Evolutionary conservation across 2,888 invertebrate species (phyloP).

Genomic region (Sesia bembeciformis): DNA sequence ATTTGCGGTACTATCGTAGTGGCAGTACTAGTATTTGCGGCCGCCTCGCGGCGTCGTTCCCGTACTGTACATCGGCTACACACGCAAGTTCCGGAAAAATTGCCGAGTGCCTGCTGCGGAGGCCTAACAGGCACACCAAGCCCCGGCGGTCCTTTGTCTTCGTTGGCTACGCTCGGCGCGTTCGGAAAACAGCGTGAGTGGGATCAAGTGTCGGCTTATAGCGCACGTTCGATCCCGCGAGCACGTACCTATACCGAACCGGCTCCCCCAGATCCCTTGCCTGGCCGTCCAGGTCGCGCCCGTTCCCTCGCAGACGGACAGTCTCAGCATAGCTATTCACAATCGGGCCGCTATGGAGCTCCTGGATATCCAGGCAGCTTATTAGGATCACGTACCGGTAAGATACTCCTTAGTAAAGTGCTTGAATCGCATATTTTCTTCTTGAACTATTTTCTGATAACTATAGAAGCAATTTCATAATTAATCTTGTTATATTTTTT

Average conservation of each 20-base stretch:
- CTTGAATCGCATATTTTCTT: no score
- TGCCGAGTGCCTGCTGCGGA: constrained; percentile 87
- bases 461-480: neutral
- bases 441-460: neutral
- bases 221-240: constrained; percentile 90
- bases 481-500: constrained; percentile 13
- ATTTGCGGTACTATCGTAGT: constrained; percentile 94
- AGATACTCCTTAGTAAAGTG: constrained; percentile 16
- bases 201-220: constrained; percentile 88
- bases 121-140: constrained; percentile 82
- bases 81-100: constrained; percentile 79
- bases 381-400: constrained; percentile 64
- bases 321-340: constrained; percentile 91
- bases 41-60: constrained; percentile 86
- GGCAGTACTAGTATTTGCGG: constrained; percentile 91
- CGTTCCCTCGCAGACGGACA: constrained; percentile 91
- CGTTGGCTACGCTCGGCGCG: constrained; percentile 87
- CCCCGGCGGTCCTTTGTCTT: constrained; percentile 86
- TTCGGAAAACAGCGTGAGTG: constrained; percentile 88
- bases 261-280: constrained; percentile 80
- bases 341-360: constrained; percentile 84
- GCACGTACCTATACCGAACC: constrained; percentile 86
- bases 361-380: constrained; percentile 84
- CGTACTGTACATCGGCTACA: constrained; percentile 84
- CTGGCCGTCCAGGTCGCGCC: constrained; percentile 84